Evolutionary conservation across 2,113 vertebrate genomes (phyloP).

Genomic region (Leiothrix lutea): DNA sequence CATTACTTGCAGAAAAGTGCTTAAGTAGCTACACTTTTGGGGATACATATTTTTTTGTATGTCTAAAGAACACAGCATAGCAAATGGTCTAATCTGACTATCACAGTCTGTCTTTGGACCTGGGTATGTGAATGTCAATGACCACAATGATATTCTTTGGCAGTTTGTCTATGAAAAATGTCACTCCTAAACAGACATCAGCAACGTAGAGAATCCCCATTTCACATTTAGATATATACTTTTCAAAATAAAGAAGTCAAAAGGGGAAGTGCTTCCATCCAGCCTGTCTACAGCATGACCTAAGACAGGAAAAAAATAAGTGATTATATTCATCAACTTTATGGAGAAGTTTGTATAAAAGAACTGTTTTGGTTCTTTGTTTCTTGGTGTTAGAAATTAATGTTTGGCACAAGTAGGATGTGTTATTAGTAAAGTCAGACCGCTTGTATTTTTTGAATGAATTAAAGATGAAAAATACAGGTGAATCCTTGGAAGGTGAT

Average conservation of each 20-base stretch:
- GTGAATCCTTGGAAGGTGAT: background rate
- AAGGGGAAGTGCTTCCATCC: background rate
- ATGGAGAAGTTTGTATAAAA: background rate
- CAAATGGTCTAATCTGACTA: background rate
- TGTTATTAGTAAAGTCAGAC: background rate
- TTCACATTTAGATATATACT: background rate
- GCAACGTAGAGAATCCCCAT: background rate
- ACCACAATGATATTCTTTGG: background rate
- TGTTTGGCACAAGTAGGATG: background rate
- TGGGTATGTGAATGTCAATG: background rate
- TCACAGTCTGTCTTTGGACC: background rate
- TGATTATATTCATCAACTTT: background rate
- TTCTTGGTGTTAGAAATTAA: background rate
- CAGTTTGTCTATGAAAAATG: background rate
- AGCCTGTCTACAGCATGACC: background rate
- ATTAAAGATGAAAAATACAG: background rate
- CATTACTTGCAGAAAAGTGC: background rate
- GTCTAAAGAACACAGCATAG: fast-evolving
- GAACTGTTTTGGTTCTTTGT: background rate
- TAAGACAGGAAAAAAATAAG: background rate
- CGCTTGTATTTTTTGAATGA: background rate
- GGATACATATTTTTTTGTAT: background rate
- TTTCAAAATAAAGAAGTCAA: background rate
- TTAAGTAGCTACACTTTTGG: background rate
- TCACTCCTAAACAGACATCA: background rate